Evolutionary conservation across 1,140 invertebrate genomes (phyloP).

Genomic region (Steinernema feltiae): DNA sequence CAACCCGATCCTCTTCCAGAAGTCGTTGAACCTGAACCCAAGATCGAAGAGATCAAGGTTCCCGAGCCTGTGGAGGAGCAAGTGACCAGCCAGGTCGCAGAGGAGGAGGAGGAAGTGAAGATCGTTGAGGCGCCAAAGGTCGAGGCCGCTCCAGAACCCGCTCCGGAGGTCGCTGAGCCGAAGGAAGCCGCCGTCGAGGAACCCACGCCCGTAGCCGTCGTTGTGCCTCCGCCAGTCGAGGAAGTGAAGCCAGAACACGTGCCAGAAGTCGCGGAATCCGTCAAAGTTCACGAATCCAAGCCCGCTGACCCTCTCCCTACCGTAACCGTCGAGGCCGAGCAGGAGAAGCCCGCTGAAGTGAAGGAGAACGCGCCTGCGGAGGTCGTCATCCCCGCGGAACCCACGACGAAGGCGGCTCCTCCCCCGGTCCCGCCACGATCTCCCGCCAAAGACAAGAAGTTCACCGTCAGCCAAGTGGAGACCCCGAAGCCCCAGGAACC

Average conservation of each 20-base stretch:
- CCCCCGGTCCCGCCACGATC: neutral
- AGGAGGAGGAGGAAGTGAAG: too few species aligned
- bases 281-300: too few species aligned
- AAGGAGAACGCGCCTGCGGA: neutral
- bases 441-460: neutral
- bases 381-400: neutral
- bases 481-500: neutral
- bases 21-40: too few species aligned
- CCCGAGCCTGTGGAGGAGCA: too few species aligned
- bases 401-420: neutral
- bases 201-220: neutral
- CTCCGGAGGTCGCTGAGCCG: neutral
- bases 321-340: neutral
- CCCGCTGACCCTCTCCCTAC: too few species aligned
- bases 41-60: too few species aligned
- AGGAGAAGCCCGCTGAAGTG: neutral
- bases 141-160: neutral
- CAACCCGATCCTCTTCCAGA: neutral
- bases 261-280: too few species aligned
- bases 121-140: too few species aligned
- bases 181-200: neutral
- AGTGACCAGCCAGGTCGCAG: too few species aligned
- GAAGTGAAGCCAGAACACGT: neutral
- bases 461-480: constrained; percentile 1
- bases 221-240: neutral